A percentile compares a stretch with the other conserved stretches of the same genome.
These are phyloP conservation scores for Carcina quercana DNA, from an alignment of 2,888 invertebrate species.

Conservation along the genomic window DNA sequence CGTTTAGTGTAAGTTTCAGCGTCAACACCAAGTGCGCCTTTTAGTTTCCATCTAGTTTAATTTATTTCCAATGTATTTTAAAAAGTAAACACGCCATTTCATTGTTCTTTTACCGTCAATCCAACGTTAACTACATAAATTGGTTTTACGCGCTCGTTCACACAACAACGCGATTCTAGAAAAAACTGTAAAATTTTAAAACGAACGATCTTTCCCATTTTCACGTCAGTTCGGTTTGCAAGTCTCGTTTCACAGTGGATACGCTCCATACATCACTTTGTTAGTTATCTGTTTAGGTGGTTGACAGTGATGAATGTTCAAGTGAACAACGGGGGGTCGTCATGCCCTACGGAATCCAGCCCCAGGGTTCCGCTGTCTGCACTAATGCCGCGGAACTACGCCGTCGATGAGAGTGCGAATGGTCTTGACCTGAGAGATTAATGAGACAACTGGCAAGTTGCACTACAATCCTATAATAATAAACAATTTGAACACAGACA, in stretches of 20 bases:
- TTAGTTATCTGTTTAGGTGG: slow-evolving; percentile 54
- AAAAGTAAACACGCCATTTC: too few species aligned
- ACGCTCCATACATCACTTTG: slow-evolving; percentile 57
- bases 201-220: slow-evolving; percentile 21
- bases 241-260: slow-evolving; percentile 44
- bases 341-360: slow-evolving; percentile 22
- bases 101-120: too few species aligned
- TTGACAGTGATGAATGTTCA: slow-evolving; percentile 56
- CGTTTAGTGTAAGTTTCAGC: too few species aligned
- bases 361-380: slow-evolving; percentile 26
- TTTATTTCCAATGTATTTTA: too few species aligned
- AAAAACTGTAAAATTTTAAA: too few species aligned
- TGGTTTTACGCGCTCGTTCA: too few species aligned
- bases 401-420: slow-evolving; percentile 31
- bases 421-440: slow-evolving; percentile 13
- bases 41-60: too few species aligned
- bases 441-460: slow-evolving; percentile 3
- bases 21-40: too few species aligned
- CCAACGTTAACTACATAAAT: too few species aligned
- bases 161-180: too few species aligned
- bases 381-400: slow-evolving; percentile 28
- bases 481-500: too few species aligned
- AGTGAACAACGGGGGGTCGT: slow-evolving; percentile 33
- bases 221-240: slow-evolving; percentile 21
- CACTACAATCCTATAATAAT: too few species aligned